Base-by-base conservation (phyloP, 1,140 invertebrate genomes). In the Pararge aegeria region DNA sequence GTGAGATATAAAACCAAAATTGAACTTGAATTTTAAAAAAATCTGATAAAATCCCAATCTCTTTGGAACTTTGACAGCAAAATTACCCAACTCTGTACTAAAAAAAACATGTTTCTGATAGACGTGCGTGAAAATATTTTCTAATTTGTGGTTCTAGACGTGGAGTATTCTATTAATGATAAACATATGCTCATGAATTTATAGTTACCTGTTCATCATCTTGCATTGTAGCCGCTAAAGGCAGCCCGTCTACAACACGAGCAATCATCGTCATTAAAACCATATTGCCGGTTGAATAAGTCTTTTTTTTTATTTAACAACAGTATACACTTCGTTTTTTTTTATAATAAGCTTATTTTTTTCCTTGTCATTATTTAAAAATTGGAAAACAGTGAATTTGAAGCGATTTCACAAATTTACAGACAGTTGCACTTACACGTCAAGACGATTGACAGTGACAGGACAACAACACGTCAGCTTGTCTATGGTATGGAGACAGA, bases 201-300 rank as follows among this genome's bases (percentile, higher is more conserved):
- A 40, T 44, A 24, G 13, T 61, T 92, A 99, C 97, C 94, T 98
- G 96, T 91, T 99, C 98, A 83, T 99, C 97, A 81, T 99, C 98
- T 91, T 99, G 98, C 93, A 99, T 97, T 24, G 97, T 98, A 27
- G 98, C 98, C 24, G 98, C 97, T 66, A 99, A 87, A 44, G 98
- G 98, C 60, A 99, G 92, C 5, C 98, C 98, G 91, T 99, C 98
- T 59, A 94, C 93, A 64, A 99, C 93, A 66, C 98, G 92, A 2
- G 97, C 98, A 78, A 99, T 98, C 95, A 99, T 98, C 61, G 98
- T 99, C 91, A 99, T 94, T 66, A 99, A 85, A 73, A 99, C 96
- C 98, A 99, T 99, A 83, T 92, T 95, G 64, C 18, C 68, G 62
- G 55, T 53, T 72, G 64, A 59, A 66, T 64, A 56, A 63, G 66